Base-by-base conservation (phyloP, 1,140 invertebrate species). In the Carposina sasakii region DNA sequence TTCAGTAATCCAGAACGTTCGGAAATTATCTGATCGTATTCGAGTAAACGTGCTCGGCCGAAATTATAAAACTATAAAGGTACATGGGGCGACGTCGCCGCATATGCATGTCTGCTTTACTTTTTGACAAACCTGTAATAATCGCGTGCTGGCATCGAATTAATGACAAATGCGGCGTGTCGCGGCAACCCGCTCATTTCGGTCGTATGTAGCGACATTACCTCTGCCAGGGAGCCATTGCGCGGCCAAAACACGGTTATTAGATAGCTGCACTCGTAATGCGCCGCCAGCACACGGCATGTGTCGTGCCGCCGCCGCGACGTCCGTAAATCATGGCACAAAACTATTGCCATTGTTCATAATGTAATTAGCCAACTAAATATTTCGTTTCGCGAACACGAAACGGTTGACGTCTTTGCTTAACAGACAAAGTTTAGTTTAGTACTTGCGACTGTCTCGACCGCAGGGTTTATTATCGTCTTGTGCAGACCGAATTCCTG, bases 61-160 rank as follows among this genome's bases (percentile, higher is more conserved):
- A 67, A 79, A 77, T 77, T 75, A 76, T 76, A 81, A 72, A 76
- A 76, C 63, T 64, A 71, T 76, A 71, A 72, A 70, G 69, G 72
- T 68, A 69, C 61, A 49, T 57, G 67, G 56, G 63, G 63, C 67
- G 68, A 73, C 71, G 63, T 69, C 67, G 67, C 72, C 67, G 62
- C 58, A 53, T 65, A 78, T 76, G 70, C 63, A 76, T 63, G 67
- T 68, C 63, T 71, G 71, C 62, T 60, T 75, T 54, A 65, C 68
- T 79, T 78, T 77, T 76, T 73, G 75, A 76, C 71, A 76, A 70
- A 78, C 55, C 54, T 50, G 57, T 76, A 76, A 76, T 72, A 74
- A 65, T 81, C 75, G 79, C 79, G 76, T 83, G 79, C 57, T 59
- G 36, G 19, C 9, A 16, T 13, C 58, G 68, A 77, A 79, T 81